These are phyloP conservation scores for Odontamblyopus rebecca DNA, from an alignment of 2,797 vertebrate species.

Conservation along the genomic window DNA sequence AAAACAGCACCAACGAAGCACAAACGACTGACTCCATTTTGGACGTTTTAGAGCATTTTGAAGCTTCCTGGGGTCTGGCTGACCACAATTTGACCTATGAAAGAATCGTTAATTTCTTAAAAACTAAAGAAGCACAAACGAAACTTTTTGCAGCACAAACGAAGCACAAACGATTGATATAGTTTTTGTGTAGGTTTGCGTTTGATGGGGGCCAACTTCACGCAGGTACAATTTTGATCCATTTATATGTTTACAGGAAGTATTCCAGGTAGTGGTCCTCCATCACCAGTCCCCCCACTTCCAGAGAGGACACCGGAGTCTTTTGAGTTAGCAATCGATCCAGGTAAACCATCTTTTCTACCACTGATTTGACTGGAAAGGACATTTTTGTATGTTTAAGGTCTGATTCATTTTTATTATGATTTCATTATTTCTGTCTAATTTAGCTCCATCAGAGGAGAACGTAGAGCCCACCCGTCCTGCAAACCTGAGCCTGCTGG, in stretches of 20 bases:
- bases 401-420: neutral
- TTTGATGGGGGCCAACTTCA: too few species aligned
- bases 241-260: too few species aligned
- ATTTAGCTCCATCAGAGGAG: conserved; percentile 56
- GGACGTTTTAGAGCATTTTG: too few species aligned
- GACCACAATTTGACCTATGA: too few species aligned
- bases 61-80: too few species aligned
- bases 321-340: conserved; percentile 79
- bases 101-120: too few species aligned
- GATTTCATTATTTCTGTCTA: neutral
- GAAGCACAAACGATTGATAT: too few species aligned
- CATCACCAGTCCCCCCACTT: conserved; percentile 83
- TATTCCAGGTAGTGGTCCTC: conserved; percentile 43
- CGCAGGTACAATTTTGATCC: neutral
- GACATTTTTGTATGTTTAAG: neutral
- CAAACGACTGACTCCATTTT: too few species aligned
- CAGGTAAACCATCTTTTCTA: conserved; percentile 48
- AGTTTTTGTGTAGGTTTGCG: too few species aligned
- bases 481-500: conserved; percentile 45
- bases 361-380: neutral
- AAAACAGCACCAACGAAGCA: too few species aligned
- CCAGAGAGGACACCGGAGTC: conserved; percentile 93
- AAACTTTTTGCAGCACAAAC: too few species aligned
- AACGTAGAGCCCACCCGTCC: conserved; percentile 9
- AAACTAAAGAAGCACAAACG: too few species aligned